These are phyloP conservation scores for Nicator chloris DNA, from an alignment of 2,113 vertebrate genomes.

Conservation along the genomic window DNA sequence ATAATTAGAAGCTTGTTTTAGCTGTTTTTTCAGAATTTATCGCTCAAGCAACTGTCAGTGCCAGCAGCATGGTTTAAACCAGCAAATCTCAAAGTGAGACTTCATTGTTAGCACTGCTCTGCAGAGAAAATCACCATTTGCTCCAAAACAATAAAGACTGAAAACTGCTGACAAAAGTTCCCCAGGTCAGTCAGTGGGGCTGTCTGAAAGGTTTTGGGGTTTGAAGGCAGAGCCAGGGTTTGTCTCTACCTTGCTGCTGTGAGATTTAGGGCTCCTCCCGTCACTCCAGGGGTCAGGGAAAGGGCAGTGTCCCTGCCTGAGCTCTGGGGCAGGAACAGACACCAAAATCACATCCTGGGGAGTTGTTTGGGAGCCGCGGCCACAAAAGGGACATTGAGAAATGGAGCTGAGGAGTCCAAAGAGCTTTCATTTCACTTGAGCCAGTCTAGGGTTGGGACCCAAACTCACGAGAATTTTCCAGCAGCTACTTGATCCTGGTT, in stretches of 20 bases:
- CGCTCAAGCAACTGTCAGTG: neutral
- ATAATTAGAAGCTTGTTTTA: constrained; percentile 44
- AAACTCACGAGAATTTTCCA: neutral
- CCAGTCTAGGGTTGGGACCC: neutral
- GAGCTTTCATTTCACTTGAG: neutral
- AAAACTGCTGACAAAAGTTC: neutral
- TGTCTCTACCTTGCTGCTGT: neutral
- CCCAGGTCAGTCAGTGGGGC: neutral
- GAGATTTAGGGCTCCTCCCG: neutral
- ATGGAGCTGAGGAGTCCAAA: neutral
- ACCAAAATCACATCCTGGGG: neutral
- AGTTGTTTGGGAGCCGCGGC: neutral
- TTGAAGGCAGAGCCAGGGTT: neutral
- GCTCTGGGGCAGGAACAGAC: neutral
- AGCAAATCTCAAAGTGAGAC: neutral
- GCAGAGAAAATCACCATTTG: neutral
- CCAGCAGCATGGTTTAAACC: neutral
- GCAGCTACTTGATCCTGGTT: neutral
- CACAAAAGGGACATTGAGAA: neutral
- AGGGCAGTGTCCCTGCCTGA: neutral
- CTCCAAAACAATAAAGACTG: neutral
- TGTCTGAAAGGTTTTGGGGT: neutral
- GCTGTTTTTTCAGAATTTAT: neutral
- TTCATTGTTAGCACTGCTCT: neutral
- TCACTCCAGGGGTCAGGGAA: neutral